Evolutionary conservation across 2,888 invertebrate genomes (phyloP).

Genomic region (Lasioglossum lativentre): DNA sequence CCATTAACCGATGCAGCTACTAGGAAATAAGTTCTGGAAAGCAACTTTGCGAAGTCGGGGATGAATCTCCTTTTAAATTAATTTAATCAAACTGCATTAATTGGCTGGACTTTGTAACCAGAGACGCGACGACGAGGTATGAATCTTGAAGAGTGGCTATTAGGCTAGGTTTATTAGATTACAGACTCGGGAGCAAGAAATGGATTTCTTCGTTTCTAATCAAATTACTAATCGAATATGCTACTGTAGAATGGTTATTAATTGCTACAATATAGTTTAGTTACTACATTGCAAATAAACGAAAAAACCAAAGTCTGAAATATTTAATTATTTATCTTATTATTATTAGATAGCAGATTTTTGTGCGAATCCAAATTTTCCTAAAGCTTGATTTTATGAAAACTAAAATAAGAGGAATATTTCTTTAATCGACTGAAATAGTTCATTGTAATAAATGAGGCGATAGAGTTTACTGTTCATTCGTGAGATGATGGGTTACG

Average conservation of each 20-base stretch:
- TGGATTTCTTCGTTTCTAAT: not conserved
- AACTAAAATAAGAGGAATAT: not conserved
- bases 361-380: not conserved
- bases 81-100: not conserved
- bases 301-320: no score
- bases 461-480: not conserved
- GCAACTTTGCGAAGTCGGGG: not conserved
- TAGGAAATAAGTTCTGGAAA: not conserved
- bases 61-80: slow-evolving; percentile 1
- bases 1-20: slow-evolving; percentile 1
- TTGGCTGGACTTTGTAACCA: not conserved
- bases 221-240: not conserved
- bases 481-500: not conserved
- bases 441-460: not conserved
- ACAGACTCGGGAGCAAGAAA: not conserved
- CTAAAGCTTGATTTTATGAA: not conserved
- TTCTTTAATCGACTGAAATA: not conserved
- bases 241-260: not conserved
- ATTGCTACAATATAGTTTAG: not conserved
- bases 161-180: not conserved
- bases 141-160: not conserved
- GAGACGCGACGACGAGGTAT: not conserved
- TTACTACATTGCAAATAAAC: not conserved
- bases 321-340: no score
- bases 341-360: no score